Evolutionary conservation across 2,113 vertebrate genomes (phyloP).

Genomic region (Colaptes auratus): DNA sequence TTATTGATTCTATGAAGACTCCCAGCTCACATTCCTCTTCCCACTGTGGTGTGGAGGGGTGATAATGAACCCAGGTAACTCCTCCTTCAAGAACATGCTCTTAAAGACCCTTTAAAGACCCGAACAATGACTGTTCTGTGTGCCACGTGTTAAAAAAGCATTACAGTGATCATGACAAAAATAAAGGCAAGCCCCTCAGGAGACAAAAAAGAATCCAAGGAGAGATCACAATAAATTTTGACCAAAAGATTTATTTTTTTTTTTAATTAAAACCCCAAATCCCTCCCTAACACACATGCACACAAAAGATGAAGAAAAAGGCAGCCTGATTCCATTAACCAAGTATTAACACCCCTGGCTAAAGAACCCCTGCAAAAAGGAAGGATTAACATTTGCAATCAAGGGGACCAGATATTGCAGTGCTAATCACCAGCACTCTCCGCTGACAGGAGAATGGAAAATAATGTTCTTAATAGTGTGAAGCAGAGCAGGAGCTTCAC

Average conservation of each 20-base stretch:
- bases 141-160: not conserved
- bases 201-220: not conserved
- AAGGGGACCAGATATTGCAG: slow-evolving; percentile 36
- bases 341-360: slow-evolving; percentile 63
- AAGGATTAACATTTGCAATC: slow-evolving; percentile 65
- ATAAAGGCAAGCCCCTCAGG: not conserved
- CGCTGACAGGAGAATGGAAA: slow-evolving; percentile 38
- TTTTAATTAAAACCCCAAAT: not conserved
- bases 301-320: slow-evolving; percentile 58
- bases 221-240: slow-evolving; percentile 38
- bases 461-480: slow-evolving; percentile 58
- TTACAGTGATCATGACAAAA: not conserved
- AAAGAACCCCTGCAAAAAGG: slow-evolving; percentile 62
- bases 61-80: not conserved
- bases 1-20: not conserved
- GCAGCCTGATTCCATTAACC: slow-evolving; percentile 54
- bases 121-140: not conserved
- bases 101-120: not conserved
- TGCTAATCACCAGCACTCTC: slow-evolving; percentile 42
- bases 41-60: not conserved
- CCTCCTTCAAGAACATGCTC: not conserved
- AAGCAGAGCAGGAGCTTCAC: slow-evolving; percentile 37
- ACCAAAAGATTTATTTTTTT: not conserved
- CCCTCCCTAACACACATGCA: slow-evolving; percentile 21
- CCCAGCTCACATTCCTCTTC: not conserved